These are phyloP conservation scores for Jaculus jaculus DNA, from an alignment of 2,113 vertebrate species.

Conservation along the genomic window DNA sequence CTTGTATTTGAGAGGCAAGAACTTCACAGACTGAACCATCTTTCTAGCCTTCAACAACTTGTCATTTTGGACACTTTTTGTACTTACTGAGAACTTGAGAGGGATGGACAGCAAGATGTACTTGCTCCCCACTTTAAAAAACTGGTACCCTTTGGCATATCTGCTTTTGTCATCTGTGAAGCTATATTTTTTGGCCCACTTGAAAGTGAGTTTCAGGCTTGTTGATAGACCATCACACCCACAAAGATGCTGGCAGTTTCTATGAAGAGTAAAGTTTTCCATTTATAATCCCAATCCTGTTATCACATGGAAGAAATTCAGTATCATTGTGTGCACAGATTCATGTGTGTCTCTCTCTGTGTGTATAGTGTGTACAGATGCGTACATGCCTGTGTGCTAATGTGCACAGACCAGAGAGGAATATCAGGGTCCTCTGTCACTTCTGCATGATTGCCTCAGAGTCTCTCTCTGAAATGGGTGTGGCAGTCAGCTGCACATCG, in stretches of 20 bases:
- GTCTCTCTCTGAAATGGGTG: background rate
- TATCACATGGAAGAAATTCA: background rate
- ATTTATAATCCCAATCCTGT: no score
- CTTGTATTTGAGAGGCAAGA: no score
- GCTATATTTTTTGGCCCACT: accelerated
- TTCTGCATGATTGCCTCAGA: background rate
- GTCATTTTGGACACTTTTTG: background rate
- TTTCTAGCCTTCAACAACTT: no score
- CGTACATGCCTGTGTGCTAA: no score
- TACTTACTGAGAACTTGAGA: no score
- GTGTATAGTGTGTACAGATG: background rate
- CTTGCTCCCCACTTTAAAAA: no score
- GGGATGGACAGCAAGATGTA: background rate
- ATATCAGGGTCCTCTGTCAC: background rate
- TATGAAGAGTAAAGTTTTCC: background rate
- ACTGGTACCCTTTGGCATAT: accelerated
- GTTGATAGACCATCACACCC: background rate
- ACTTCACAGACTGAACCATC: no score
- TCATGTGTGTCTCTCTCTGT: accelerated
- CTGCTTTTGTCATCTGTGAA: background rate
- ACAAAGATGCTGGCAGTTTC: accelerated
- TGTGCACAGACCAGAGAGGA: background rate
- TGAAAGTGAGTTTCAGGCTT: background rate
- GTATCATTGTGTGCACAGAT: no score
- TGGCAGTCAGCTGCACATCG: no score